phyloP scores from a whole-genome alignment of 2,113 vertebrate species.

The Brachionichthys hirsutus region DNA sequence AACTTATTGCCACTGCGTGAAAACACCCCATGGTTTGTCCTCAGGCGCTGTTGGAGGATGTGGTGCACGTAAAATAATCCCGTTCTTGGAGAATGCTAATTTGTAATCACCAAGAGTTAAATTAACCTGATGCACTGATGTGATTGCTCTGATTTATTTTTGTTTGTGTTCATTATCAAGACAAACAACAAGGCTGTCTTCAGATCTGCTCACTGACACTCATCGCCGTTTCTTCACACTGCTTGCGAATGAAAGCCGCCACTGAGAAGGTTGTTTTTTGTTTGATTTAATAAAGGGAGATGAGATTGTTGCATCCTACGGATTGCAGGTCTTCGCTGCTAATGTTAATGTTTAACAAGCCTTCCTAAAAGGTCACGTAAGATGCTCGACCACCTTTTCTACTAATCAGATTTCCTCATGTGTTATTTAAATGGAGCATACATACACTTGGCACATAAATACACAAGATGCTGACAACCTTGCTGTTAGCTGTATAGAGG shows the following conservation, averaged over 20 bases:
- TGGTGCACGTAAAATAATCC: slow-evolving; percentile 8
- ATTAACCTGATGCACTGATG: not conserved
- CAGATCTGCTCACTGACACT: not conserved
- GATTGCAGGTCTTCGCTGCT: not conserved
- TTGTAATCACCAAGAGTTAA: not conserved
- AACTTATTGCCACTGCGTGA: slow-evolving; percentile 26
- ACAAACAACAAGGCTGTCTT: not conserved
- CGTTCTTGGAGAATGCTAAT: not conserved
- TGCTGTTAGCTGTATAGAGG: slow-evolving; percentile 71
- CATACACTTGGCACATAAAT: slow-evolving; percentile 28
- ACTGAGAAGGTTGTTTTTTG: not conserved
- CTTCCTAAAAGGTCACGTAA: slow-evolving; percentile 20
- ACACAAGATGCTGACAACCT: slow-evolving; percentile 45
- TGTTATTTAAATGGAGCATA: slow-evolving; percentile 25
- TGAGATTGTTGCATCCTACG: too few relatives aligned
- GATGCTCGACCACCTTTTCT: not conserved
- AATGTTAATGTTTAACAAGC: slow-evolving; percentile 20
- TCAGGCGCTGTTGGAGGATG: slow-evolving; percentile 5
- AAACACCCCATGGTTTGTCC: slow-evolving; percentile 1
- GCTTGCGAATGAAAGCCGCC: not conserved
- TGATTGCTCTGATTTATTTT: not conserved
- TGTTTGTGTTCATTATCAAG: not conserved
- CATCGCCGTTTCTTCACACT: not conserved
- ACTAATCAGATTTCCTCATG: slow-evolving; percentile 7
- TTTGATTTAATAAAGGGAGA: not conserved